Conservation (phyloP, 1,140 invertebrate species). For the Bombyx mandarina region DNA sequence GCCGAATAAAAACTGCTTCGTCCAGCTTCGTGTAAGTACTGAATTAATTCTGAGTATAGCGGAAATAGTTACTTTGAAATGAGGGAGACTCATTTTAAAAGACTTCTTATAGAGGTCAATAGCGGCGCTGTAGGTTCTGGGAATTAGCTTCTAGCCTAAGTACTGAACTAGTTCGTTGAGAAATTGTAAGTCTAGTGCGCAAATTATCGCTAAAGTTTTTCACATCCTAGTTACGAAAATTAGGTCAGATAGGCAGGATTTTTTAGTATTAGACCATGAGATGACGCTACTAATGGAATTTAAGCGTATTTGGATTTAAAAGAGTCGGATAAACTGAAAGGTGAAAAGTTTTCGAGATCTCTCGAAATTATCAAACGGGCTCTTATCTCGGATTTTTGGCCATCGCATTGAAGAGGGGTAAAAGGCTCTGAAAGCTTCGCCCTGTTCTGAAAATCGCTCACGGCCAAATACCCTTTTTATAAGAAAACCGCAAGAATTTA, state of each 20-base stretch:
- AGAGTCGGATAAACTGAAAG: constrained; percentile 12
- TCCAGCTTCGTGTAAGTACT: neutral
- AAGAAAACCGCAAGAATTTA: constrained; percentile 12
- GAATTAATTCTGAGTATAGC: neutral
- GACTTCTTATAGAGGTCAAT: too few relatives aligned
- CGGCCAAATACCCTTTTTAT: constrained; percentile 20
- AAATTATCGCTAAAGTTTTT: too few relatives aligned
- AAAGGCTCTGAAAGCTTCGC: constrained; percentile 23
- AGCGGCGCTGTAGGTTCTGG: too few relatives aligned
- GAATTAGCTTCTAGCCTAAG: too few relatives aligned
- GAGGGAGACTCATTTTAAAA: too few relatives aligned
- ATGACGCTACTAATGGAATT: neutral
- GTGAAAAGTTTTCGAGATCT: constrained; percentile 16
- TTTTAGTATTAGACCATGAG: neutral
- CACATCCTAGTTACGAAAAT: neutral
- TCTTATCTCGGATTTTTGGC: constrained; percentile 23
- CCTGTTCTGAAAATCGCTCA: constrained; percentile 26
- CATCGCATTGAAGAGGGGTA: constrained; percentile 19
- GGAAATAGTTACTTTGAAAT: neutral
- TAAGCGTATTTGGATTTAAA: constrained; percentile 10
- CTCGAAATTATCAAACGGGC: constrained; percentile 20
- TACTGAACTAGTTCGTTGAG: too few relatives aligned
- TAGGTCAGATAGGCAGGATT: neutral
- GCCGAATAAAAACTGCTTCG: neutral
- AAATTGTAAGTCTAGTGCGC: too few relatives aligned